These are phyloP conservation scores for Patagioenas fasciata DNA, from an alignment of 2,113 vertebrate genomes.

Conservation along the genomic window DNA sequence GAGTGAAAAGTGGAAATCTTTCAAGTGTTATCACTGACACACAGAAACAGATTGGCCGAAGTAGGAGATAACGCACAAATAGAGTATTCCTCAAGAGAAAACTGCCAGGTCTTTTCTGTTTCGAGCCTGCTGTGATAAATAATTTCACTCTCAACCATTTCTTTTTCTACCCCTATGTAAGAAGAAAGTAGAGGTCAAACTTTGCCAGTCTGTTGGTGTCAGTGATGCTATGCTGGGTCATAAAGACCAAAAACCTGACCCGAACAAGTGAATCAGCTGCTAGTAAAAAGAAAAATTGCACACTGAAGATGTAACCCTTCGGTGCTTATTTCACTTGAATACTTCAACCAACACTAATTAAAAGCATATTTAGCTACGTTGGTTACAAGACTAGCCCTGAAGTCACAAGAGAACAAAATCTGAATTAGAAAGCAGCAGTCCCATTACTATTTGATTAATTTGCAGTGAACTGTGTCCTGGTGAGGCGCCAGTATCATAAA, in stretches of 20 bases:
- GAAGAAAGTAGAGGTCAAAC: slow-evolving; percentile 17
- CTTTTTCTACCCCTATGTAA: neutral
- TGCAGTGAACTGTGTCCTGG: neutral
- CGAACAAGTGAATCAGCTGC: neutral
- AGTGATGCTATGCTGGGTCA: neutral
- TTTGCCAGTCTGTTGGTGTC: neutral
- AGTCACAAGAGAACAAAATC: neutral
- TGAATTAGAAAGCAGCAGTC: neutral
- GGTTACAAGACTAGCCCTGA: neutral
- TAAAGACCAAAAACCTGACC: neutral
- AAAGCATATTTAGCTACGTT: neutral
- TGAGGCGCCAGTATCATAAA: rapidly evolving
- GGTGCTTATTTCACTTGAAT: neutral
- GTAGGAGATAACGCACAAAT: slow-evolving; percentile 31
- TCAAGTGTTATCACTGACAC: slow-evolving; percentile 61
- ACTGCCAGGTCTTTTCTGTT: slow-evolving; percentile 13
- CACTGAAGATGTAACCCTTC: neutral
- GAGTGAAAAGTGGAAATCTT: slow-evolving; percentile 50
- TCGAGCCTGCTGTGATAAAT: slow-evolving; percentile 40
- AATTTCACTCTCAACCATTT: slow-evolving; percentile 1
- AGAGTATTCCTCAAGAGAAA: slow-evolving; percentile 38
- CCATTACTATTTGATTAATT: neutral
- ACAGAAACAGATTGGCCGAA: slow-evolving; percentile 42
- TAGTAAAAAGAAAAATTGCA: neutral
- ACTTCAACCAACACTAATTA: slow-evolving; percentile 10